Base-by-base conservation (phyloP, 2,888 invertebrate species). In the Xanthia togata region DNA sequence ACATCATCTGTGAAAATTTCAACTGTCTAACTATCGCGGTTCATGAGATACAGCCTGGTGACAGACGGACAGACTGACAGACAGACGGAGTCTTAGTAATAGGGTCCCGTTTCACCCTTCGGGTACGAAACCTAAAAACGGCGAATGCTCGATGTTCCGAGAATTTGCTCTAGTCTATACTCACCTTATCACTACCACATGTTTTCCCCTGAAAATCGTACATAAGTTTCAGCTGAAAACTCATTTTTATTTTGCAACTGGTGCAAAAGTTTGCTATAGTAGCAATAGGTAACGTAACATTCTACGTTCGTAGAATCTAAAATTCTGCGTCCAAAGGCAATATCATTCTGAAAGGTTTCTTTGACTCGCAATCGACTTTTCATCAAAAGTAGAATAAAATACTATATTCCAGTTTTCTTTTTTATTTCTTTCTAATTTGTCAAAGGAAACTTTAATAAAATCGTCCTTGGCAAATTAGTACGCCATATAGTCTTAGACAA, bases 251-350 rank as follows among this genome's bases (percentile, higher is more conserved):
- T 65, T 69, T n/a, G n/a, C 0, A 55, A 59, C 35, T 68, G 26
- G 23, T 35, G 26, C 8, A 35, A 65, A 78, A 23, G 4, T 53
- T 82, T 35, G 5, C 41, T 23, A 23, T 31, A 14, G 23, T 44
- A 60, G 35, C n/a, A 53, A 63, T 35, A 44, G 20, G 35, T 77
- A 26, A 64, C 50, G 63, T 64, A 41, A 65, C n/a, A 38, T 55
- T 55, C 23, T 35, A 64, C 50, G 63, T 57, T 44, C 9, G 17
- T 50, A 38, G 75, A 75, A 64, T 63, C 14, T 20, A 8, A 35
- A 81, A 64, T 57, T 57, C 6, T 53, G 0, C 14, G 41, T 23
- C 81, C 63, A 78, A 75, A 81, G 47, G 57, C n/a, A 17, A 17
- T 4, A n/a, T 53, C 11, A 31, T 70, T 60, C 23, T n/a, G 31